These are phyloP conservation scores for Pipistrellus kuhlii DNA, from an alignment of 2,797 vertebrate species.

Conservation along the genomic window DNA sequence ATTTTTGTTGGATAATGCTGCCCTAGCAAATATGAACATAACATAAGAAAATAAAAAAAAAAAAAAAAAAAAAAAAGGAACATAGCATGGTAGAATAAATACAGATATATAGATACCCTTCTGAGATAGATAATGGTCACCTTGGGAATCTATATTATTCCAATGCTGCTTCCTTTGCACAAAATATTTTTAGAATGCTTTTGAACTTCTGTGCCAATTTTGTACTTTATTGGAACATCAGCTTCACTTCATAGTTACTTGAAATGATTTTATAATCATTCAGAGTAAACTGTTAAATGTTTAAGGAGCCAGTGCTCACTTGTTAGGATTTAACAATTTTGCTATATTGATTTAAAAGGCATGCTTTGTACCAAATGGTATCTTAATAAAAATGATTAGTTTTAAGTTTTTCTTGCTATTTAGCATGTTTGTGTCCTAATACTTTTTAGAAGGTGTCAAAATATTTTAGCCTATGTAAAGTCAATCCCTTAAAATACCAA, in stretches of 20 bases:
- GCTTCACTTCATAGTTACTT: constrained; percentile 10
- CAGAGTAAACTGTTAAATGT: constrained; percentile 5
- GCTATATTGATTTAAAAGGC: constrained; percentile 21
- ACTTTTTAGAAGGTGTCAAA: constrained; percentile 33
- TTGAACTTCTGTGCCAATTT: constrained; percentile 39
- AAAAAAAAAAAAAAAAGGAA: neutral
- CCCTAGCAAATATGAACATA: neutral
- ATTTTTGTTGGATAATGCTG: neutral
- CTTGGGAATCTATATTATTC: neutral
- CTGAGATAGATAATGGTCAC: neutral
- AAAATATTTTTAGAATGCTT: constrained; percentile 1
- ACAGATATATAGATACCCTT: neutral
- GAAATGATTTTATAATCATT: constrained; percentile 29
- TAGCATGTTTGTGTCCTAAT: neutral
- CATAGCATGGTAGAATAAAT: neutral
- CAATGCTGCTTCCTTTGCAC: neutral
- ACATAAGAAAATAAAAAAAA: neutral
- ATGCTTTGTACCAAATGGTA: neutral
- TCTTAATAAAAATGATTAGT: neutral
- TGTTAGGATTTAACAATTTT: neutral
- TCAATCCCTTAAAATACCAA: constrained; percentile 20
- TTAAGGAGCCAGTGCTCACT: neutral
- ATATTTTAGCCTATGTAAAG: constrained; percentile 36
- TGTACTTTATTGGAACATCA: constrained; percentile 16
- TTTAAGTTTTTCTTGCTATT: constrained; percentile 49